These are phyloP conservation scores for Epinotia brunnichana DNA, from an alignment of 2,888 invertebrate genomes.

Conservation along the genomic window DNA sequence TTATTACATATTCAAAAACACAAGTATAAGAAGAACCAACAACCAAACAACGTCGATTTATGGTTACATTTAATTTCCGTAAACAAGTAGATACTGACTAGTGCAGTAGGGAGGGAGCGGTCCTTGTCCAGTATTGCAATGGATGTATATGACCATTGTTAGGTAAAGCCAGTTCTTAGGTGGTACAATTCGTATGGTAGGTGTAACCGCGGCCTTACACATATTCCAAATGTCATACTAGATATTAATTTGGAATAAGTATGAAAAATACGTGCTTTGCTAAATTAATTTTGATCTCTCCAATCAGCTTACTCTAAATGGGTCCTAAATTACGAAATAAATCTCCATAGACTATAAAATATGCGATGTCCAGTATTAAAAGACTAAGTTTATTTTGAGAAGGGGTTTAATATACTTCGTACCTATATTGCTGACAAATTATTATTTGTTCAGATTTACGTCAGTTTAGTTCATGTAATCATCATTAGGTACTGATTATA, in stretches of 20 bases:
- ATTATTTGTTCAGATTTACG: neutral
- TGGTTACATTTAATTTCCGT: neutral
- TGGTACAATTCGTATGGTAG: slow-evolving; percentile 4
- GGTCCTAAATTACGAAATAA: slow-evolving; percentile 33
- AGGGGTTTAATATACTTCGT: neutral
- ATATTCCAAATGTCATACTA: slow-evolving; percentile 54
- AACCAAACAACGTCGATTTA: neutral
- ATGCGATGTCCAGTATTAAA: slow-evolving; percentile 10
- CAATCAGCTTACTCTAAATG: slow-evolving; percentile 37
- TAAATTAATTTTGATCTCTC: slow-evolving; percentile 50
- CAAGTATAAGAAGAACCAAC: neutral
- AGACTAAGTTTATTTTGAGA: neutral
- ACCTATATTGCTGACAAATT: neutral
- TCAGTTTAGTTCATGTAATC: neutral
- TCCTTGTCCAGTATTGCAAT: neutral
- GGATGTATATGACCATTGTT: neutral
- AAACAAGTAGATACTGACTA: neutral
- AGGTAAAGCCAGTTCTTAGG: neutral
- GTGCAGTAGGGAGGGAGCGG: neutral
- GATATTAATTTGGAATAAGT: slow-evolving; percentile 50
- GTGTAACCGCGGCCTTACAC: slow-evolving; percentile 33
- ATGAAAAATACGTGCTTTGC: slow-evolving; percentile 62
- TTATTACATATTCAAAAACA: neutral
- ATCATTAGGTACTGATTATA: neutral
- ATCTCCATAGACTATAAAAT: slow-evolving; percentile 31